phyloP scores from a whole-genome alignment of 2,797 vertebrate genomes.

The Lepilemur septentrionalis region DNA sequence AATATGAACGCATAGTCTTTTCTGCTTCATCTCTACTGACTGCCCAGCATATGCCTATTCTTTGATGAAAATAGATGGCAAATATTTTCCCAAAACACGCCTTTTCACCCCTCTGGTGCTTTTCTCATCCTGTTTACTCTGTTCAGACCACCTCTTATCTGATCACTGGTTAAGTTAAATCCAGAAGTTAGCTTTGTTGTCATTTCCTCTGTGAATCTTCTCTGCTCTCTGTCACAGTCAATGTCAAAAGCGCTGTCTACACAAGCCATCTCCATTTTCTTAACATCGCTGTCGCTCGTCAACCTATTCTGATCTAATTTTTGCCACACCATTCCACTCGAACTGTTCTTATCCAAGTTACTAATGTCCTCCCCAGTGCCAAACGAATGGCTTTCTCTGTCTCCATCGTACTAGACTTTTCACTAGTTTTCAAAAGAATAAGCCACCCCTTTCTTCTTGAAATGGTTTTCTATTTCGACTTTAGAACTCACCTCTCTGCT shows the following conservation, averaged over 20 bases:
- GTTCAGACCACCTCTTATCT: not conserved
- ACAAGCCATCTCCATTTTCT: not conserved
- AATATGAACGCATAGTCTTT: not conserved
- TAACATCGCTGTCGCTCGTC: not conserved
- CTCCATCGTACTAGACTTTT: not conserved
- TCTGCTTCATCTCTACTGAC: not conserved
- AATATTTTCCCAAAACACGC: not conserved
- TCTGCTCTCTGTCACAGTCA: not conserved
- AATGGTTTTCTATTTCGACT: not conserved
- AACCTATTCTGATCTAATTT: not conserved
- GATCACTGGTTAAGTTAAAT: not conserved
- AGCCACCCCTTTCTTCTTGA: not conserved
- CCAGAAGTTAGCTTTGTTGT: not conserved
- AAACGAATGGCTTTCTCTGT: not conserved
- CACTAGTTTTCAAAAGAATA: not conserved
- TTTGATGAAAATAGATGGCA: not conserved
- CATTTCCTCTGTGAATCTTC: not conserved
- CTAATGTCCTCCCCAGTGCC: not conserved
- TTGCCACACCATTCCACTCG: not conserved
- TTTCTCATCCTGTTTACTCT: not conserved
- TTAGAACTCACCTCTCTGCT: not conserved
- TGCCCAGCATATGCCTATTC: not conserved
- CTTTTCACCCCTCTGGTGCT: not conserved
- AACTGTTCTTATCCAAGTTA: not conserved
- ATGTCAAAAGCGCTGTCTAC: not conserved